Evolutionary conservation across 2,888 invertebrate species (phyloP).

Genomic region (Philaethria dido): DNA sequence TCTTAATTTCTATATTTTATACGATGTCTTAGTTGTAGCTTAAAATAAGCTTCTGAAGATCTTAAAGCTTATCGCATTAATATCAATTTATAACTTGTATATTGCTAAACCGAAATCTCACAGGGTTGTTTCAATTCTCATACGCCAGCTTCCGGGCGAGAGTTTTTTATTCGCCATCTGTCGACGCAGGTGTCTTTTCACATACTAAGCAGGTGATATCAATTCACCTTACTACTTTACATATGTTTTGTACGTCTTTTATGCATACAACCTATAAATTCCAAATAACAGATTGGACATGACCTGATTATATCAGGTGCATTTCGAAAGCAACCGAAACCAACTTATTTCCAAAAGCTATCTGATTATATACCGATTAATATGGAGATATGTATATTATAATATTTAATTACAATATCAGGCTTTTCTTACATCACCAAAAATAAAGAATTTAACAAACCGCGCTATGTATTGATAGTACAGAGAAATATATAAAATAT

Average conservation of each 20-base stretch:
- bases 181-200: constrained; percentile 76
- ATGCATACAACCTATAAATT: constrained; percentile 27
- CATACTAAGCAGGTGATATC: constrained; percentile 79
- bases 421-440: background rate
- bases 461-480: too few relatives aligned
- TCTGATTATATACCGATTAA: background rate
- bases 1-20: too few relatives aligned
- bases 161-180: constrained; percentile 74
- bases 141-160: constrained; percentile 53
- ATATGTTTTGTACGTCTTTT: constrained; percentile 34
- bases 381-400: constrained; percentile 2
- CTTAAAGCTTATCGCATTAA: background rate
- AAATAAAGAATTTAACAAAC: too few relatives aligned
- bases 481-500: too few relatives aligned
- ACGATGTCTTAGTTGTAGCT: background rate
- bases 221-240: constrained; percentile 60
- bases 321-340: constrained; percentile 1
- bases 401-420: background rate
- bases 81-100: constrained; percentile 8
- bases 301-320: constrained; percentile 15
- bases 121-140: constrained; percentile 45
- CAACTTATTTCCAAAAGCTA: background rate
- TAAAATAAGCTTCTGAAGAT: background rate
- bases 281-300: constrained; percentile 17
- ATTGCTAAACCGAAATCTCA: constrained; percentile 24